Evolutionary conservation across 2,113 vertebrate genomes (phyloP).

Genomic region (Ceyx melanurus): DNA sequence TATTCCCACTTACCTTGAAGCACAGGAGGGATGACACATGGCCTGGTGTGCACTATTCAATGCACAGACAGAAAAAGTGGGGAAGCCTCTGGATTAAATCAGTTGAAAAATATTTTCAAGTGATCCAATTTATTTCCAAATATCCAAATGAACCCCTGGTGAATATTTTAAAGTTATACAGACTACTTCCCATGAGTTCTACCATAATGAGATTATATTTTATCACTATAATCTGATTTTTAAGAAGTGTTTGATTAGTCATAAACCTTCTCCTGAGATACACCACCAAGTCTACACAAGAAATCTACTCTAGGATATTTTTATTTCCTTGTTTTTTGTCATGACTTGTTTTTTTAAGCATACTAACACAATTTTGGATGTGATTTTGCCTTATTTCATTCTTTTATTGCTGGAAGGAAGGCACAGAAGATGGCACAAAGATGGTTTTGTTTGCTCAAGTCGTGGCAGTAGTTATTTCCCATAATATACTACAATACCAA

Average conservation of each 20-base stretch:
- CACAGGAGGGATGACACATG: background rate
- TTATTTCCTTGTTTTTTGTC: background rate
- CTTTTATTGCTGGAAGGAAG: background rate
- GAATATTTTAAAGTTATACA: background rate
- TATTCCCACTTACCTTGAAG: background rate
- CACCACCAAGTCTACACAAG: background rate
- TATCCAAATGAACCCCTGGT: background rate
- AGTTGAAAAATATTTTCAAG: background rate
- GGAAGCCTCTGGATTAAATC: background rate
- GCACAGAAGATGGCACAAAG: background rate
- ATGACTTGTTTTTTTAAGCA: background rate
- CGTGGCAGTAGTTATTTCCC: background rate
- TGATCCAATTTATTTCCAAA: background rate
- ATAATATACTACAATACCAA: background rate
- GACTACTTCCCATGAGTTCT: background rate
- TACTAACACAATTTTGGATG: background rate
- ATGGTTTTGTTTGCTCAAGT: background rate
- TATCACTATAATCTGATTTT: background rate
- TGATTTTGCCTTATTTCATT: background rate
- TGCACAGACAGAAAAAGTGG: background rate
- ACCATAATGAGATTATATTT: background rate
- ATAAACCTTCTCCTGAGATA: background rate
- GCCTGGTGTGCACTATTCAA: background rate
- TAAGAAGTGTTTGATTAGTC: background rate
- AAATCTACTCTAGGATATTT: background rate